Evolutionary conservation across 1,140 invertebrate genomes (phyloP).

Genomic region (Zophobas atratus): DNA sequence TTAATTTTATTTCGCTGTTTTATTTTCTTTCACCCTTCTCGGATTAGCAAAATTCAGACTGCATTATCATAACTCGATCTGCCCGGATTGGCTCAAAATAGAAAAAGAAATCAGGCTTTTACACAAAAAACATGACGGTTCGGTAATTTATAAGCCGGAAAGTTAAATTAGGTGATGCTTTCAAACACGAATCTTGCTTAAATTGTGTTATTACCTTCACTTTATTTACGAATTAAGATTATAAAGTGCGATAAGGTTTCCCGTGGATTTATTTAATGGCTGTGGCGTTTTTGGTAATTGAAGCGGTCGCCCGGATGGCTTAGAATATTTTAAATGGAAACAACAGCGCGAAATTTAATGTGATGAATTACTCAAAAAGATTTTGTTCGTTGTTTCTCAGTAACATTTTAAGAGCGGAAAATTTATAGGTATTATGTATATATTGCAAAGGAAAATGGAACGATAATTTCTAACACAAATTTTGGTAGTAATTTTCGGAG

Average conservation of each 20-base stretch:
- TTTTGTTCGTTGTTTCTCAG: too few species aligned
- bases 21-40: constrained; percentile 27
- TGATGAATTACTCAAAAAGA: too few species aligned
- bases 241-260: constrained; percentile 19
- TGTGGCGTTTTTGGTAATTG: constrained; percentile 15
- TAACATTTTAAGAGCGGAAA: too few species aligned
- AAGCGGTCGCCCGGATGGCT: background rate
- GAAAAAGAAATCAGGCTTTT: constrained; percentile 1
- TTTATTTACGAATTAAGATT: constrained; percentile 28
- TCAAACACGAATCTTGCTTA: constrained; percentile 28
- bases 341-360: too few species aligned
- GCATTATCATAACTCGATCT: constrained; percentile 29
- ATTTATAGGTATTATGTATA: too few species aligned
- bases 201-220: constrained; percentile 40
- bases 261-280: constrained; percentile 19
- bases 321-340: too few species aligned
- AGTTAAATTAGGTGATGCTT: constrained; percentile 38
- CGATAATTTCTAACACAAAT: too few species aligned
- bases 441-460: too few species aligned
- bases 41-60: constrained; percentile 24
- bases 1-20: constrained; percentile 38
- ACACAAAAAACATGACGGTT: background rate
- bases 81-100: background rate
- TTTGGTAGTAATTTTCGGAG: too few species aligned
- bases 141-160: constrained; percentile 10